A percentile compares a stretch with the other conserved stretches of the same genome.
These are phyloP conservation scores for Crenuchus spilurus DNA, from an alignment of 2,797 vertebrate species.

Conservation along the genomic window DNA sequence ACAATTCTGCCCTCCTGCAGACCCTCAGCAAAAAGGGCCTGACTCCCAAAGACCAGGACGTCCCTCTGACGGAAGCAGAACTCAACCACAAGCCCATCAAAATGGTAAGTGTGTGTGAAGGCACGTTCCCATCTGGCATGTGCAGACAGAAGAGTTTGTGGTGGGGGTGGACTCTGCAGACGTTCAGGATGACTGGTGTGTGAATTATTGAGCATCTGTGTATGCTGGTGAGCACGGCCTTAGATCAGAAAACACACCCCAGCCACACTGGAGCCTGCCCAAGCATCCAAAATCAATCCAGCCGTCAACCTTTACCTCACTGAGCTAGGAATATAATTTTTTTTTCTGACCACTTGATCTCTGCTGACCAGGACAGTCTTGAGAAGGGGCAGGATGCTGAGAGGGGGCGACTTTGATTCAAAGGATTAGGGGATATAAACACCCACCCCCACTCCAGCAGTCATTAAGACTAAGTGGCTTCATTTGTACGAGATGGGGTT, in stretches of 20 bases:
- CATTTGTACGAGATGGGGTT: slow-evolving; percentile 66
- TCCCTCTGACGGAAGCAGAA: slow-evolving; percentile 80
- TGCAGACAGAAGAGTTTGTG: background rate
- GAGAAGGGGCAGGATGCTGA: slow-evolving; percentile 16
- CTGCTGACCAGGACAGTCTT: slow-evolving; percentile 29
- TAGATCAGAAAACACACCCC: slow-evolving; percentile 25
- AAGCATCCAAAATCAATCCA: slow-evolving; percentile 21
- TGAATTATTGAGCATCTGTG: slow-evolving; percentile 33
- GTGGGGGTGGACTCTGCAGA: background rate
- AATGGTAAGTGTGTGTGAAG: slow-evolving; percentile 78
- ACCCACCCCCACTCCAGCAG: slow-evolving; percentile 57
- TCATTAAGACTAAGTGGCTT: slow-evolving; percentile 70
- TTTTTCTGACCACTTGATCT: slow-evolving; percentile 6
- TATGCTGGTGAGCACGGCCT: slow-evolving; percentile 9
- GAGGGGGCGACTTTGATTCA: slow-evolving; percentile 62
- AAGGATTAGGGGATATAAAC: slow-evolving; percentile 71
- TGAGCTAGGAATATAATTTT: background rate
- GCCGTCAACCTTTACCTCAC: slow-evolving; percentile 10
- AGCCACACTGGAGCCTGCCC: background rate
- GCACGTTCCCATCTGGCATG: slow-evolving; percentile 5
- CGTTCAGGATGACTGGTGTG: background rate
- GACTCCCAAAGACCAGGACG: slow-evolving; percentile 76
- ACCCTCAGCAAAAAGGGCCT: slow-evolving; percentile 78
- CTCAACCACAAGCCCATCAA: slow-evolving; percentile 87
- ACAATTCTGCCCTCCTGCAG: slow-evolving; percentile 80